phyloP scores from a whole-genome alignment of 1,140 invertebrate species.

The Drosophila persimilis region DNA sequence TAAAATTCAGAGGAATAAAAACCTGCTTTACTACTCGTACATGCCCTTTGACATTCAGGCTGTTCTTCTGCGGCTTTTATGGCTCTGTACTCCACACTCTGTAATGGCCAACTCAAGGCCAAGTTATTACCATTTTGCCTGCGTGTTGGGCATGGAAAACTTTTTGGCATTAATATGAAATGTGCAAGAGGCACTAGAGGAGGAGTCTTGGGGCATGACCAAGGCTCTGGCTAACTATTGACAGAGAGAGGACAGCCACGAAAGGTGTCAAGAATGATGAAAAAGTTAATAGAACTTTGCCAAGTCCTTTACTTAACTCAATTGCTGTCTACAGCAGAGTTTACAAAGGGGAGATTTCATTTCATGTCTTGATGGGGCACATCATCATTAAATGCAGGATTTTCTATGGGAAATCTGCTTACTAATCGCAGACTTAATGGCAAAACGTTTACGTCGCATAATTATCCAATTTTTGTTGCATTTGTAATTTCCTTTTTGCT shows the following conservation, averaged over 20 bases:
- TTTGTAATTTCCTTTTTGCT: constrained; percentile 63
- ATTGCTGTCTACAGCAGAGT: constrained; percentile 1
- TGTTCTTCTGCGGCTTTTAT: too few species aligned
- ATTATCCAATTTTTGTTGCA: constrained; percentile 60
- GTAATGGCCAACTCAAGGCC: constrained; percentile 33
- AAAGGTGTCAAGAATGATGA: constrained; percentile 18
- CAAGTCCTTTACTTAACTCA: constrained; percentile 6
- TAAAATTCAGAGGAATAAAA: neutral
- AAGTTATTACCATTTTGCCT: constrained; percentile 29
- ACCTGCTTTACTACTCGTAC: neutral
- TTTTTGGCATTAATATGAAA: constrained; percentile 38
- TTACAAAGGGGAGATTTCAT: too few species aligned
- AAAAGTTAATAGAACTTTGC: neutral
- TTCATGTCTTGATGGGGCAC: too few species aligned
- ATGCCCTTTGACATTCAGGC: constrained; percentile 40
- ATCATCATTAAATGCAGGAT: neutral
- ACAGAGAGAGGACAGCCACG: neutral
- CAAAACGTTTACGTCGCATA: constrained; percentile 68
- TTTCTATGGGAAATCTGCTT: constrained; percentile 39
- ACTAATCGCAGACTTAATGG: constrained; percentile 64
- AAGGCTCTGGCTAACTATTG: constrained; percentile 28
- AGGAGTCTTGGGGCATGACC: constrained; percentile 1
- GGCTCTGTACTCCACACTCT: too few species aligned
- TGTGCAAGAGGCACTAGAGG: neutral
- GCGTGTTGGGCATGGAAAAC: constrained; percentile 21